These are phyloP conservation scores for Porites divaricata DNA, from an alignment of 92 coral and sea anemone species.

Conservation along the genomic window DNA sequence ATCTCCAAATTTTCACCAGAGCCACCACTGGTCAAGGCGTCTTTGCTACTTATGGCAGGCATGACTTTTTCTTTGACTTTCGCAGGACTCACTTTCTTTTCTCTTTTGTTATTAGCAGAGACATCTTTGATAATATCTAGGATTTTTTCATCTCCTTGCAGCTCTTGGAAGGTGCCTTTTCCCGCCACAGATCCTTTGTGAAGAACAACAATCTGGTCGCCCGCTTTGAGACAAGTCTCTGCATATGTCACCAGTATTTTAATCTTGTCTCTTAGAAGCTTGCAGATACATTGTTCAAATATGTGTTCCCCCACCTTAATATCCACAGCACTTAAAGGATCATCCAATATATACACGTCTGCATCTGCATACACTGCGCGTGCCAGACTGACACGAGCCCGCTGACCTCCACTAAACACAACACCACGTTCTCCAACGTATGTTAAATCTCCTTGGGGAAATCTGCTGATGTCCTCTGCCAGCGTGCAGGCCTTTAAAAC, in stretches of 20 bases:
- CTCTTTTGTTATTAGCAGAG: not conserved
- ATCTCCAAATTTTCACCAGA: slow-evolving; percentile 8
- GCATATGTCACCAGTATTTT: slow-evolving; percentile 21
- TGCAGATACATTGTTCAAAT: slow-evolving; percentile 32
- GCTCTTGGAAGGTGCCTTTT: slow-evolving; percentile 11
- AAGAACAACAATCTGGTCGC: slow-evolving; percentile 28
- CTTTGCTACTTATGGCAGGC: no score
- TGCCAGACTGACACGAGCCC: slow-evolving; percentile 37
- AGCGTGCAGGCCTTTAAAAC: slow-evolving; percentile 29
- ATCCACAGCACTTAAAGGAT: slow-evolving; percentile 30
- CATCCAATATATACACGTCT: slow-evolving; percentile 34
- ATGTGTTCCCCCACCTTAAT: slow-evolving; percentile 26
- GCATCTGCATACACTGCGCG: slow-evolving; percentile 41
- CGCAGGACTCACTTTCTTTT: not conserved
- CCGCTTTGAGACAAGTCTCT: slow-evolving; percentile 16
- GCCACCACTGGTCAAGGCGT: not conserved
- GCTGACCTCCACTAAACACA: slow-evolving; percentile 29
- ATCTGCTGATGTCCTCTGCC: slow-evolving; percentile 12
- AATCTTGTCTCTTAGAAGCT: slow-evolving; percentile 8
- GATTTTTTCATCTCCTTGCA: not conserved
- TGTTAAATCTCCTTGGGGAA: slow-evolving; percentile 23
- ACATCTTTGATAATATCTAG: not conserved
- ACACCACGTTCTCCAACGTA: slow-evolving; percentile 35
- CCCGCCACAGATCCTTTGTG: slow-evolving; percentile 1
- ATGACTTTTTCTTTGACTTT: not conserved